phyloP scores from a whole-genome alignment of 2,113 vertebrate genomes.

The Athene noctua region DNA sequence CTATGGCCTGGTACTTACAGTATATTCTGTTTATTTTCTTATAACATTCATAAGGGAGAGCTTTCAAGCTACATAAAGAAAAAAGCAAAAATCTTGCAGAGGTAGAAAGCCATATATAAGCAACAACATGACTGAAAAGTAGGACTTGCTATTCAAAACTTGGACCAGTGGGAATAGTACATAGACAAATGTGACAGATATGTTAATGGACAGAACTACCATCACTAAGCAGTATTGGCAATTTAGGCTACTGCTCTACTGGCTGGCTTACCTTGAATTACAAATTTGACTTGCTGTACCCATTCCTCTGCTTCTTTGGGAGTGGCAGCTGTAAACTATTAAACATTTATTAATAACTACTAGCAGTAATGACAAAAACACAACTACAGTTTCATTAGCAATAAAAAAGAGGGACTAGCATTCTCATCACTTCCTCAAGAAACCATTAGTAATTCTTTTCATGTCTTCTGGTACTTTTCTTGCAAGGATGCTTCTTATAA shows the following conservation, averaged over 20 bases:
- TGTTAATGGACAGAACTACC: background rate
- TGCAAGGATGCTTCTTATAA: constrained; percentile 88
- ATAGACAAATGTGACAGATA: background rate
- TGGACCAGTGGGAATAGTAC: background rate
- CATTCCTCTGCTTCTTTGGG: constrained; percentile 92
- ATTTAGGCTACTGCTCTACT: background rate
- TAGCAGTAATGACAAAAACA: constrained; percentile 42
- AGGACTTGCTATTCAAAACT: background rate
- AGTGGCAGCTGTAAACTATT: constrained; percentile 91
- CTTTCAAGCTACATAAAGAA: background rate
- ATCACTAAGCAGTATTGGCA: background rate
- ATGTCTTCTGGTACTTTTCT: constrained; percentile 80
- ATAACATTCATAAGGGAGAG: background rate
- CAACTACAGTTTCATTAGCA: constrained; percentile 24
- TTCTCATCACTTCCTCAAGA: constrained; percentile 71
- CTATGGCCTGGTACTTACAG: background rate
- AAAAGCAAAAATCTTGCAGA: background rate
- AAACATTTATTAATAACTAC: constrained; percentile 45
- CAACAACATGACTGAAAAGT: background rate
- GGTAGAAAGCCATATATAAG: background rate
- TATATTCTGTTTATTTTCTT: background rate
- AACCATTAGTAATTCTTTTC: constrained; percentile 82
- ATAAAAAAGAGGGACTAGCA: constrained; percentile 43
- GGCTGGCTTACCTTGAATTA: constrained; percentile 85
- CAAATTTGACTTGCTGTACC: constrained; percentile 90